A percentile compares a stretch with the other conserved stretches of the same genome.
Conservation (phyloP, 2,888 invertebrate species). For the Apoda limacodes region DNA sequence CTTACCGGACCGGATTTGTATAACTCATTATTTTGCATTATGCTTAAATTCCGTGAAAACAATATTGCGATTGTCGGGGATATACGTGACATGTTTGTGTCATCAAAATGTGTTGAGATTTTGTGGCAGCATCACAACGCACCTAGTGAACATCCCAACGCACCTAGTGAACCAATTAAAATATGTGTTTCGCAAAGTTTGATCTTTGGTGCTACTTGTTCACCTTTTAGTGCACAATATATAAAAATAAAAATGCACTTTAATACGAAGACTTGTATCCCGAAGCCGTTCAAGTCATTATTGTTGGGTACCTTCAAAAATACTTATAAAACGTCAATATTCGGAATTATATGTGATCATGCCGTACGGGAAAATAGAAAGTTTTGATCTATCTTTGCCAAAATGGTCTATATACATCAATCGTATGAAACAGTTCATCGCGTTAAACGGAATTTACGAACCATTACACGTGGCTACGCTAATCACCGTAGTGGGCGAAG, state of each 20-base stretch:
- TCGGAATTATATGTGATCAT: no score
- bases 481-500: conserved; percentile 21
- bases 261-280: conserved; percentile 13
- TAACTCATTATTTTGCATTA: conserved; percentile 16
- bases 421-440: conserved; percentile 19
- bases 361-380: conserved; percentile 20
- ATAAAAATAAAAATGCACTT: conserved; percentile 20
- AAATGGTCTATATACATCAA: conserved; percentile 19
- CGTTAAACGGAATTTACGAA: conserved; percentile 16
- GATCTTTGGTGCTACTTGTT: conserved; percentile 18
- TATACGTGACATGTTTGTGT: conserved; percentile 17
- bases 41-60: conserved; percentile 15
- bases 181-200: conserved; percentile 15
- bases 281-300: conserved; percentile 15
- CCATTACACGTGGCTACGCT: conserved; percentile 20
- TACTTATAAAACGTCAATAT: no score
- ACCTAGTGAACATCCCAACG: no score
- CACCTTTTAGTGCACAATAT: conserved; percentile 20
- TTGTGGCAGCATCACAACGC: no score
- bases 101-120: conserved; percentile 16
- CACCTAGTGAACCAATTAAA: conserved; percentile 3
- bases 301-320: no score
- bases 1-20: no score
- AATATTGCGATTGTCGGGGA: conserved; percentile 12
- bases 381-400: conserved; percentile 12